Percentiles rank a stretch among this genome's conserved stretches.
phyloP scores from a whole-genome alignment of 2,888 invertebrate species.

The Pseudococcus longispinus region DNA sequence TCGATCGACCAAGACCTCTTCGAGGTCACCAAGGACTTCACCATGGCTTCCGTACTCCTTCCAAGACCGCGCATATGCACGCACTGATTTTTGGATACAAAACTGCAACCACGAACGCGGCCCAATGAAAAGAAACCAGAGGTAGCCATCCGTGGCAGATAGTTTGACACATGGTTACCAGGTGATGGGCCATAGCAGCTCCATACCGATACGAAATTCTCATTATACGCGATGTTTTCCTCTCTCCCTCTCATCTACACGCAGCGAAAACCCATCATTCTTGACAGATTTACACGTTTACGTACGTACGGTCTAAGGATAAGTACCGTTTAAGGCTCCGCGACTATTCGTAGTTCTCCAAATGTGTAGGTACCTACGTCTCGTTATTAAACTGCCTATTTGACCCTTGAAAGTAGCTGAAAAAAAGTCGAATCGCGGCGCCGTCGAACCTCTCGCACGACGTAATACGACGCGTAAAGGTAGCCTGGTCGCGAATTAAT shows the following conservation, averaged over 20 bases:
- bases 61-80: no score
- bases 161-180: slow-evolving; percentile 4
- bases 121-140: background rate
- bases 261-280: background rate
- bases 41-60: no score
- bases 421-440: background rate
- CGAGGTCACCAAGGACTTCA: no score
- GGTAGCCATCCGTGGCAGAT: background rate
- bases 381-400: background rate
- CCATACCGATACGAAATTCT: background rate
- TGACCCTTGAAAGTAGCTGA: background rate
- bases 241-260: background rate
- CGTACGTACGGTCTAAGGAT: background rate
- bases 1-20: background rate
- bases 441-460: background rate
- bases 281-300: background rate
- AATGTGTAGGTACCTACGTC: background rate
- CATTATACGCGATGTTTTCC: background rate
- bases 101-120: background rate
- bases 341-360: background rate
- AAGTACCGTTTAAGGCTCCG: background rate
- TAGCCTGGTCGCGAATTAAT: background rate
- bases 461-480: background rate
- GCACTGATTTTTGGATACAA: background rate
- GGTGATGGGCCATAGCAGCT: background rate